Percentiles rank a stretch among this genome's conserved stretches.
Conservation (phyloP, 2,113 vertebrate genomes). For the Halcyon malimbica region DNA sequence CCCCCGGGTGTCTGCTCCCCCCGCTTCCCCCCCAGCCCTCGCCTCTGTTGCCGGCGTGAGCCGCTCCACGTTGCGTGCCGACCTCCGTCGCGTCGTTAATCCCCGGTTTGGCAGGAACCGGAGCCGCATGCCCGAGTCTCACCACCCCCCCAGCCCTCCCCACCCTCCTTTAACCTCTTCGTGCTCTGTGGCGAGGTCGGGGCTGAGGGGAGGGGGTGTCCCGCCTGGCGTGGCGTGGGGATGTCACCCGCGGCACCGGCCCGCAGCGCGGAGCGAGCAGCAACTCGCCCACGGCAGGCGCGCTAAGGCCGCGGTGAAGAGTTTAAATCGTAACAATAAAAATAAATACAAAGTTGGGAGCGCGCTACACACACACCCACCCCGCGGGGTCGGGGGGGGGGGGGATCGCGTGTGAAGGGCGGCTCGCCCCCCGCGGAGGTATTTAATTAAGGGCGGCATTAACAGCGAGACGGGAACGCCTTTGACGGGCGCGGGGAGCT, state of each 20-base stretch:
- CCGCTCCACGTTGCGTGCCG: slow-evolving; percentile 29
- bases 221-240: background rate
- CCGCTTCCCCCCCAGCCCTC: background rate
- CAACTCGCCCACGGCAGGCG: too few species aligned
- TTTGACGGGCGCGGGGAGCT: background rate
- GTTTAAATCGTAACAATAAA: too few species aligned
- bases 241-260: background rate
- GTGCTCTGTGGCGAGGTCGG: background rate
- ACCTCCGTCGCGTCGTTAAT: background rate
- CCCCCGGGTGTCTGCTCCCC: background rate
- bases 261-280: too few species aligned
- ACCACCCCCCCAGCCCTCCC: background rate
- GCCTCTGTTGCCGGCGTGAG: background rate
- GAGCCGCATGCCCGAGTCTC: background rate
- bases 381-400: background rate
- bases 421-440: slow-evolving; percentile 4
- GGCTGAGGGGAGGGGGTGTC: background rate
- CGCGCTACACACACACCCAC: background rate
- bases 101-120: slow-evolving; percentile 5
- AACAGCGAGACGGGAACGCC: background rate
- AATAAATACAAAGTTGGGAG: background rate
- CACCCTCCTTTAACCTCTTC: background rate
- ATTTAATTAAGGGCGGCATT: slow-evolving; percentile 8
- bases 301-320: too few species aligned
- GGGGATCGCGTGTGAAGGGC: background rate